Conservation (phyloP, 2,888 invertebrate genomes). For the Cryptus armator region DNA sequence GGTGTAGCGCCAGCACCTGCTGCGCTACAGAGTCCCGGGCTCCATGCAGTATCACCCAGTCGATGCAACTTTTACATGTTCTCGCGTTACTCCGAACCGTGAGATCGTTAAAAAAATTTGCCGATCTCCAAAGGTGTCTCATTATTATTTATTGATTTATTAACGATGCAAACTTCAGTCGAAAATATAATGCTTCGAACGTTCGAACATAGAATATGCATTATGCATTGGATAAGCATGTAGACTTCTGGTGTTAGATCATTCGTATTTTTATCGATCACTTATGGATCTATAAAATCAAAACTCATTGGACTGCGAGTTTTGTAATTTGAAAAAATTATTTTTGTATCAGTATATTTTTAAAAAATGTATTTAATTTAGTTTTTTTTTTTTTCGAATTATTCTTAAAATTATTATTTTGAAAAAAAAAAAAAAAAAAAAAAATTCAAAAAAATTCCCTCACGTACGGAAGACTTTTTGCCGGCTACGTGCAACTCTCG, state of each 20-base stretch:
- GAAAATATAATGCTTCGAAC: not conserved
- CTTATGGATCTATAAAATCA: not conserved
- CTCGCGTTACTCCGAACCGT: not conserved
- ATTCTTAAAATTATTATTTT: too few species aligned
- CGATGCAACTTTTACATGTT: constrained; percentile 38
- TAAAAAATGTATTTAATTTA: too few species aligned
- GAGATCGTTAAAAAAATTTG: constrained; percentile 1
- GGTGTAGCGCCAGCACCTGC: constrained; percentile 81
- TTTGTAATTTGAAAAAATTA: not conserved
- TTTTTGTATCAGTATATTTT: not conserved
- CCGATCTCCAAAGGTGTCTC: not conserved
- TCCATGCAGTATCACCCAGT: not conserved
- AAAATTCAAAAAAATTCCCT: too few species aligned
- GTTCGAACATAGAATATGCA: not conserved
- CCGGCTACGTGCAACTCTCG: too few species aligned
- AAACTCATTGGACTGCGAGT: not conserved
- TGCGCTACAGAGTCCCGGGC: not conserved
- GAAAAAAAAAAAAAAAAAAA: too few species aligned
- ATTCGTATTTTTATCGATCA: not conserved
- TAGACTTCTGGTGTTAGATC: not conserved
- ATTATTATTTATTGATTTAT: not conserved
- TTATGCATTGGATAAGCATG: not conserved
- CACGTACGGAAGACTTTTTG: too few species aligned
- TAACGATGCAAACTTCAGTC: not conserved
- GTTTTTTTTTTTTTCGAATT: too few species aligned